Conservation (phyloP, 2,113 vertebrate species). For the Enhydra lutris region DNA sequence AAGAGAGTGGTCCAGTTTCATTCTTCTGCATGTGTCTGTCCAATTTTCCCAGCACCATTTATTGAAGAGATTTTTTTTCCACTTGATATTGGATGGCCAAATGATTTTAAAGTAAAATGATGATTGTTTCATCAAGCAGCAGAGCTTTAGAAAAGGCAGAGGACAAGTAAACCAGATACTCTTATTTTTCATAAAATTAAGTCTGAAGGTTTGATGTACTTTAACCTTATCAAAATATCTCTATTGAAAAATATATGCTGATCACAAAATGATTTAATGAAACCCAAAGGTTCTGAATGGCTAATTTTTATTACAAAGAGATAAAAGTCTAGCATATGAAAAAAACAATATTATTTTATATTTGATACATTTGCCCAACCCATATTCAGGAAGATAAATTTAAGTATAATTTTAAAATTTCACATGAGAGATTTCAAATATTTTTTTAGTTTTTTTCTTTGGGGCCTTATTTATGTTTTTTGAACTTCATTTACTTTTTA, state of each 20-base stretch:
- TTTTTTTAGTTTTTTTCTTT: neutral
- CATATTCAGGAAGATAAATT: neutral
- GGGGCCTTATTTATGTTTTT: neutral
- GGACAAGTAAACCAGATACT: neutral
- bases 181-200: neutral
- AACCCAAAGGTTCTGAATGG: neutral
- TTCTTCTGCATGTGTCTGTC: too few species aligned
- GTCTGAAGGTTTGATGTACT: neutral
- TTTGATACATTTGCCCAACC: neutral
- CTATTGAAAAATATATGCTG: neutral
- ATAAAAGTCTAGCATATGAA: neutral
- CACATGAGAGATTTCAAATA: neutral
- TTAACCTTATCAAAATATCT: neutral
- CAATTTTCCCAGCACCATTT: too few species aligned
- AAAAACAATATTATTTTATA: neutral
- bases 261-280: slow-evolving; percentile 13
- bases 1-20: too few species aligned
- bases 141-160: neutral
- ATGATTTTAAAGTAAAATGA: neutral
- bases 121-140: neutral
- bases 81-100: neutral
- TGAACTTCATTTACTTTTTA: neutral
- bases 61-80: too few species aligned
- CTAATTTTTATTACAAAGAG: neutral
- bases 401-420: neutral